Conservation (phyloP, 1,140 invertebrate genomes). For the Chelonus insularis region DNA sequence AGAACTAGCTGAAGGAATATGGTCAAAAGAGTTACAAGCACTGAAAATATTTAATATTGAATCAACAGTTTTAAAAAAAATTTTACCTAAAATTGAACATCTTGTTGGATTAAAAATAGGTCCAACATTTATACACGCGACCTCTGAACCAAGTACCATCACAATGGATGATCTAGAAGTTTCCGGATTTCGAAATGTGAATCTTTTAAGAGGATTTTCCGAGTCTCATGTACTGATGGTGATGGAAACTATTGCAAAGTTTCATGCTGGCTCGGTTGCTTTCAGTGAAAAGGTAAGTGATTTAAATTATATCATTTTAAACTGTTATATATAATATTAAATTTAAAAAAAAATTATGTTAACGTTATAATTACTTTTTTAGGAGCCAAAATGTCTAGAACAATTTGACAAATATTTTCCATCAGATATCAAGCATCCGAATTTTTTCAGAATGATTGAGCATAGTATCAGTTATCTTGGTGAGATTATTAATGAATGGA, state of each 20-base stretch:
- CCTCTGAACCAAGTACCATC: constrained; percentile 40
- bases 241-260: constrained; percentile 58
- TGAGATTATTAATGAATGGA: constrained; percentile 23
- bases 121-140: constrained; percentile 28
- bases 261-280: constrained; percentile 58
- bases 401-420: constrained; percentile 28
- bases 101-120: constrained; percentile 15
- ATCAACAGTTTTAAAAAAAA: constrained; percentile 10
- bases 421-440: constrained; percentile 27
- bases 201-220: constrained; percentile 56
- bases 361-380: background rate
- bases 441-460: constrained; percentile 26
- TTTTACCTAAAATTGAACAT: constrained; percentile 31
- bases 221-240: constrained; percentile 50
- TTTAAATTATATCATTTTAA: background rate
- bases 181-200: constrained; percentile 55
- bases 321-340: background rate
- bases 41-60: constrained; percentile 30
- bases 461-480: constrained; percentile 20
- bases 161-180: constrained; percentile 55
- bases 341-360: background rate
- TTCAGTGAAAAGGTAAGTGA: constrained; percentile 2
- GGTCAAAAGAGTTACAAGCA: background rate
- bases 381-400: background rate
- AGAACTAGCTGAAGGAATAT: constrained; percentile 9